Conservation (phyloP, 2,113 vertebrate genomes). For the Hepsetus odoe region DNA sequence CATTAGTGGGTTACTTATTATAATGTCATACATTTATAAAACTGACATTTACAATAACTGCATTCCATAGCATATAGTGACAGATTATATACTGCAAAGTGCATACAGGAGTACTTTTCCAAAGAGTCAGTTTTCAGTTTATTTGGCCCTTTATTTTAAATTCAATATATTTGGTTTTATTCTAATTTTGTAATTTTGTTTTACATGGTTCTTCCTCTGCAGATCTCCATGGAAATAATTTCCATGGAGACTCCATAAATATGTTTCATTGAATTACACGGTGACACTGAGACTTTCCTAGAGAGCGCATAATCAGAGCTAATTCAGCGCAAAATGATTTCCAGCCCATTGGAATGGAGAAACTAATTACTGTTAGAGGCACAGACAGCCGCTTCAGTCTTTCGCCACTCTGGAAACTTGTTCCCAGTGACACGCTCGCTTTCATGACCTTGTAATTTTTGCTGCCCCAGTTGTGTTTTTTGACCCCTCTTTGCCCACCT, state of each 20-base stretch:
- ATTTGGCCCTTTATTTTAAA: no score
- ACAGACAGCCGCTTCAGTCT: slow-evolving; percentile 18
- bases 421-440: slow-evolving; percentile 33
- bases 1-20: slow-evolving; percentile 13
- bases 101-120: no score
- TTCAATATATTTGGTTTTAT: no score
- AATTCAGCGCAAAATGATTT: slow-evolving; percentile 43
- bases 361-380: slow-evolving; percentile 36
- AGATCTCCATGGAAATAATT: no score
- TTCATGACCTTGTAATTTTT: slow-evolving; percentile 46
- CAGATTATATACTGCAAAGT: no score
- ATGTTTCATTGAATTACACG: slow-evolving; percentile 37
- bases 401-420: slow-evolving; percentile 32
- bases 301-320: slow-evolving; percentile 41
- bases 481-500: slow-evolving; percentile 46
- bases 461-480: slow-evolving; percentile 34
- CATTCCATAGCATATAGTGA: no score
- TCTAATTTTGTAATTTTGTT: no score
- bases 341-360: slow-evolving; percentile 36
- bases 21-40: no score
- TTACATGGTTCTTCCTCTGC: no score
- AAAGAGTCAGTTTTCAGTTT: no score
- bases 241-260: slow-evolving; percentile 48
- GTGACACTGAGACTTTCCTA: slow-evolving; percentile 49
- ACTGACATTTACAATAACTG: no score